phyloP scores from a whole-genome alignment of 2,797 vertebrate genomes.

The Takifugu ocellatus region DNA sequence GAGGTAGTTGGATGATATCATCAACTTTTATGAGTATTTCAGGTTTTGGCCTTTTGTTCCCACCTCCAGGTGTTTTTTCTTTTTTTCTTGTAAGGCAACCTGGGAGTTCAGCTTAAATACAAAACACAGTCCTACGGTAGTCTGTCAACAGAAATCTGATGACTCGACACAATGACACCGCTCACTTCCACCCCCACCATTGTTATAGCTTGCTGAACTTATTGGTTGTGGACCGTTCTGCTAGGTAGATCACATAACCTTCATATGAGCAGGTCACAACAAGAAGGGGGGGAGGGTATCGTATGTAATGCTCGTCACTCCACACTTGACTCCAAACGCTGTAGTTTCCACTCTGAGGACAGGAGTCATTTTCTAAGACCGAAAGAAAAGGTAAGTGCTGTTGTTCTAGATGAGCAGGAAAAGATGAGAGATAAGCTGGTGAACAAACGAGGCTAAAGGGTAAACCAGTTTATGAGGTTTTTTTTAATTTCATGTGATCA shows the following conservation, averaged over 20 bases:
- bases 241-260: slow-evolving; percentile 57
- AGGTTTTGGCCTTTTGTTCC: not conserved
- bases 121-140: slow-evolving; percentile 46
- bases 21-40: not conserved
- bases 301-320: slow-evolving; percentile 32
- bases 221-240: slow-evolving; percentile 55
- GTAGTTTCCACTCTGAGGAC: slow-evolving; percentile 12
- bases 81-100: not conserved
- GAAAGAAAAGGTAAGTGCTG: slow-evolving; percentile 25
- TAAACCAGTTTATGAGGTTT: not conserved
- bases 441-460: not conserved
- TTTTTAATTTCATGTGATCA: not conserved
- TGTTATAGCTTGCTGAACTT: slow-evolving; percentile 49
- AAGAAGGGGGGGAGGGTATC: slow-evolving; percentile 42
- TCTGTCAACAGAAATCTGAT: slow-evolving; percentile 69
- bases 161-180: slow-evolving; percentile 53
- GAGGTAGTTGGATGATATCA: too few species aligned
- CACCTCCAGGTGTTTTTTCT: slow-evolving; percentile 14
- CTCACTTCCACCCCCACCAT: slow-evolving; percentile 19
- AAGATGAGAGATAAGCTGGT: not conserved
- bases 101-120: slow-evolving; percentile 11
- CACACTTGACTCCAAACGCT: slow-evolving; percentile 51
- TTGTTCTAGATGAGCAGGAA: too few species aligned
- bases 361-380: slow-evolving; percentile 9
- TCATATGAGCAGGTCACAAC: slow-evolving; percentile 50